Conservation (phyloP, 2,888 invertebrate species). For the Omphaloscelis lunosa region DNA sequence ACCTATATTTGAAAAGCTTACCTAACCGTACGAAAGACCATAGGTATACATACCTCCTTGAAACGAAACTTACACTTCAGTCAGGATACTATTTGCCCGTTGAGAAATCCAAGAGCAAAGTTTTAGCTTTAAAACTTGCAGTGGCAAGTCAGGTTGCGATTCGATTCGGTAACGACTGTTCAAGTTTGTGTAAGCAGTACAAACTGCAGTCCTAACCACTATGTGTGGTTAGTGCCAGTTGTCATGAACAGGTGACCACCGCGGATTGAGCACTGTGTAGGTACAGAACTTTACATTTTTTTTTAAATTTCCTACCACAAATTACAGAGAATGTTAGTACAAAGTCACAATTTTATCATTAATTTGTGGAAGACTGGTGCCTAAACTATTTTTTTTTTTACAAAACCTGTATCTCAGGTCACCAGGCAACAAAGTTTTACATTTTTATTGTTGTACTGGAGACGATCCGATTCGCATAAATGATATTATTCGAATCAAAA, state of each 20-base stretch:
- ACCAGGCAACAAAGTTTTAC: no score
- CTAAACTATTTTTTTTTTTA: no score
- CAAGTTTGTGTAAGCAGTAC: conserved; percentile 12
- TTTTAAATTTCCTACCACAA: no score
- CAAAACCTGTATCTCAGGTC: no score
- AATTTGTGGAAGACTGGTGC: no score
- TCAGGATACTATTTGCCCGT: conserved; percentile 20
- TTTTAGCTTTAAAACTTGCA: conserved; percentile 45
- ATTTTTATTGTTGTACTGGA: no score
- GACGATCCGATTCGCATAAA: no score
- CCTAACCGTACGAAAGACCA: neutral
- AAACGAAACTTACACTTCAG: conserved; percentile 27
- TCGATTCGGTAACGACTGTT: conserved; percentile 38
- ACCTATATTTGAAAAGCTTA: neutral
- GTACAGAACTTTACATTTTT: neutral
- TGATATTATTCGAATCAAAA: no score
- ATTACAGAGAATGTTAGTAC: no score
- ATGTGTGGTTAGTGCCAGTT: conserved; percentile 17
- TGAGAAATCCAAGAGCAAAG: conserved; percentile 56
- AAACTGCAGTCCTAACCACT: conserved; percentile 11
- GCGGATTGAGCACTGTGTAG: neutral
- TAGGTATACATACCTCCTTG: neutral
- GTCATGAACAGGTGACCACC: conserved; percentile 19
- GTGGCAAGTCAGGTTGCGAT: conserved; percentile 25
- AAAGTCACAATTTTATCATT: no score